Base-by-base conservation (phyloP, 2,888 invertebrate genomes). In the Spodoptera picta region DNA sequence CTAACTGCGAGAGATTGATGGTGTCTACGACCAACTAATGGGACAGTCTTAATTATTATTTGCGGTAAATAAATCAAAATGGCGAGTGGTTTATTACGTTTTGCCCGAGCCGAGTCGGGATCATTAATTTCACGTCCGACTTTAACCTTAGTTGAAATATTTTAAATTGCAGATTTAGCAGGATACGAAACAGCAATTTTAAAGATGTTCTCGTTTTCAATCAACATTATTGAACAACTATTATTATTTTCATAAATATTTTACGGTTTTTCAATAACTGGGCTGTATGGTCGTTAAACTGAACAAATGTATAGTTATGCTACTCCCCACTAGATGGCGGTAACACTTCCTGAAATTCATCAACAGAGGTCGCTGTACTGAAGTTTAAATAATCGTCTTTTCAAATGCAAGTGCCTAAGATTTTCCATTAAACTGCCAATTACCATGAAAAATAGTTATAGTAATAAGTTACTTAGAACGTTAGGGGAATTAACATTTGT, bases 31-130 rank as follows among this genome's bases (percentile, higher is more conserved):
- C 54, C 56, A 50, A 36, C 11, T 78, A 75, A 78, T 73, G 48
- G 70, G 61, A 62, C 58, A 46, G 43, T 67, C 64, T 66, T 76
- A 75, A 76, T 76, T 78, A 75, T 62, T 73, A 63, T 60, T 69
- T 62, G 64, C 52, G 10, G 55, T 36, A 69, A 54, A 75, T 67
- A 49, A 61, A 75, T 72, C 61, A 72, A 47, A 42, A 50, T 7
- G 41, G n/a, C 46, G 19, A 43, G 10, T 23, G 49, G 54, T 60
- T 42, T 57, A 46, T 42, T 60, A 47, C 24, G 7, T 55, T 63
- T 45, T 55, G 36, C 61, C 51, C 36, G 11, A 2, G 1, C 48
- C 36, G 11, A 2, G 1, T 45, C 4, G 23, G 14, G 41, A 47
- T 42, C 11, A 68, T 73, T 57, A 45, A 61, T 67, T 56, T 53